A percentile compares a stretch with the other conserved stretches of the same genome.
Conservation (phyloP, 2,797 vertebrate genomes). For the Macrochelys suwanniensis region DNA sequence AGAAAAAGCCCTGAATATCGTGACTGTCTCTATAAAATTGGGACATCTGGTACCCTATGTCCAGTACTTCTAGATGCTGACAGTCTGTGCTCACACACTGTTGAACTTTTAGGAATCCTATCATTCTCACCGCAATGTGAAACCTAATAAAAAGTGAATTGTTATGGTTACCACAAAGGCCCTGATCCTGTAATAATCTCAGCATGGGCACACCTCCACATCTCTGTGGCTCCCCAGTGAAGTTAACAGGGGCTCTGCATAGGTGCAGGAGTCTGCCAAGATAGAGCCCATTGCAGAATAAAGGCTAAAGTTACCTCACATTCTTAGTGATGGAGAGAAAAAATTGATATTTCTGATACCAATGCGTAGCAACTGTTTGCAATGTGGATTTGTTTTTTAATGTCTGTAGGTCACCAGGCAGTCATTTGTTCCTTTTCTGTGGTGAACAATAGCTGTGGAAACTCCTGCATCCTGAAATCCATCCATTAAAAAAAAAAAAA, state of each 20-base stretch:
- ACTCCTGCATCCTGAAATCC: slow-evolving; percentile 21
- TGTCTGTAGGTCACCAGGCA: slow-evolving; percentile 3
- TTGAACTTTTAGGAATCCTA: neutral
- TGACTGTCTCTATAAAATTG: no score
- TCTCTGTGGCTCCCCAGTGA: neutral
- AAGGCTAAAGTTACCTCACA: neutral
- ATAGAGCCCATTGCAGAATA: neutral
- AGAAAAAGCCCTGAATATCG: no score
- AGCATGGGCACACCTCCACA: neutral
- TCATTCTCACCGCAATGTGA: neutral
- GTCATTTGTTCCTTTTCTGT: neutral
- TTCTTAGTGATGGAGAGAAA: slow-evolving; percentile 15
- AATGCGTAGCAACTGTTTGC: slow-evolving; percentile 27
- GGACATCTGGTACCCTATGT: no score
- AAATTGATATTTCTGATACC: neutral
- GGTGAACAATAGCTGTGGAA: slow-evolving; percentile 31
- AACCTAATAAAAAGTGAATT: neutral
- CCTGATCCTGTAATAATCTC: neutral
- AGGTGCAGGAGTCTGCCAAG: neutral
- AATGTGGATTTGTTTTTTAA: neutral
- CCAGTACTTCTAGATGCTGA: neutral
- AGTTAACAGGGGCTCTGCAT: neutral
- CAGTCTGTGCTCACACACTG: neutral
- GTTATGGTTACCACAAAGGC: neutral
- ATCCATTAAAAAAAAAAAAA: neutral